Percentiles rank a stretch among this genome's conserved stretches.
phyloP scores from a whole-genome alignment of 2,113 vertebrate genomes.

The Labrus mixtus region DNA sequence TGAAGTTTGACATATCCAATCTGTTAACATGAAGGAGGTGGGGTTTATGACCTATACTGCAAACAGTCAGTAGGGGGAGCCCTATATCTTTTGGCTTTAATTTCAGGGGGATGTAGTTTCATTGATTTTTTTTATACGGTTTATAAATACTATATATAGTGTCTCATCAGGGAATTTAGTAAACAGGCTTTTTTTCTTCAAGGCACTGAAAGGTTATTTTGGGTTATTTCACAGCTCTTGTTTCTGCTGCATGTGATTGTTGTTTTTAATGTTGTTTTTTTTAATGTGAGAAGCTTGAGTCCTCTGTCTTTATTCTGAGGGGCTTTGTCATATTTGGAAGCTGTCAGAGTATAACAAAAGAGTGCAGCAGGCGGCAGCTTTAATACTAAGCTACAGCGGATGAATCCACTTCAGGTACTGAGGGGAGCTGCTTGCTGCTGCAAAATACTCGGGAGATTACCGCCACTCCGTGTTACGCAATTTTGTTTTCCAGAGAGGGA shows the following conservation, averaged over 20 bases:
- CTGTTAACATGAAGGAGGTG: no score
- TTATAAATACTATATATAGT: no score
- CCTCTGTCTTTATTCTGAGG: conserved; percentile 14
- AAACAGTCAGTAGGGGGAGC: no score
- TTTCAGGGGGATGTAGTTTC: no score
- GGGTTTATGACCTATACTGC: no score
- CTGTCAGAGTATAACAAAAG: conserved; percentile 37
- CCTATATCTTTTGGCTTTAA: no score
- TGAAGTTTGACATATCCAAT: no score
- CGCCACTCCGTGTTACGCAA: conserved; percentile 26
- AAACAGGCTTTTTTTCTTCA: not conserved
- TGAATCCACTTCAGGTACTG: conserved; percentile 19
- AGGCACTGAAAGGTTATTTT: conserved; percentile 2
- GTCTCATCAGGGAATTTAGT: no score
- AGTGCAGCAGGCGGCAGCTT: conserved; percentile 20
- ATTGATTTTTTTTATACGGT: no score
- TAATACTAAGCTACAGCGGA: conserved; percentile 25
- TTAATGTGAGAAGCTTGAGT: conserved; percentile 1
- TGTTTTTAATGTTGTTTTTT: conserved; percentile 1
- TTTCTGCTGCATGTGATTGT: not conserved
- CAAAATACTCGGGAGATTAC: conserved; percentile 21
- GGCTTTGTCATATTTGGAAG: conserved; percentile 31
- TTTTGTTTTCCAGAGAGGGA: conserved; percentile 35
- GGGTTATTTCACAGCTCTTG: conserved; percentile 11
- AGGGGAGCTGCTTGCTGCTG: conserved; percentile 26